phyloP scores from a whole-genome alignment of 2,888 invertebrate species.

The Pterostichus niger region DNA sequence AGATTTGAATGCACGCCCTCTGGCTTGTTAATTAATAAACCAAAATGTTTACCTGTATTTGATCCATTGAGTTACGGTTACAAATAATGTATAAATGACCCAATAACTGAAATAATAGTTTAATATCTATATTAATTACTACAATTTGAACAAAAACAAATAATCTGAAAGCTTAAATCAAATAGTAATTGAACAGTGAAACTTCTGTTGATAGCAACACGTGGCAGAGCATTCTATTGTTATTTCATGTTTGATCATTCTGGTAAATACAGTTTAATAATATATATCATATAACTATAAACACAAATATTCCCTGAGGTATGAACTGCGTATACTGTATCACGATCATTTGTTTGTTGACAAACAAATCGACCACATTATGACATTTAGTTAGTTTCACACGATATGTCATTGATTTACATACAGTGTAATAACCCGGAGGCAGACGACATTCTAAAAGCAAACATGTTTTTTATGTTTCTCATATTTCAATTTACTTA shows the following conservation, averaged over 20 bases:
- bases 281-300: slow-evolving; percentile 22
- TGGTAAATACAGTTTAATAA: slow-evolving; percentile 18
- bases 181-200: not conserved
- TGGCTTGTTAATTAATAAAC: too few species aligned
- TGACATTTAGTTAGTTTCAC: not conserved
- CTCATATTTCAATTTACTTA: too few species aligned
- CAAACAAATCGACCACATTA: not conserved
- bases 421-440: not conserved
- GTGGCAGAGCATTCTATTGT: not conserved
- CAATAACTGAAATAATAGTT: not conserved
- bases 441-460: too few species aligned
- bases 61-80: too few species aligned
- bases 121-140: slow-evolving; percentile 1
- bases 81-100: too few species aligned
- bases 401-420: not conserved
- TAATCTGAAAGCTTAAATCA: slow-evolving; percentile 25
- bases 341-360: not conserved
- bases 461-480: too few species aligned
- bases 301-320: not conserved
- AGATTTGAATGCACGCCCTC: too few species aligned
- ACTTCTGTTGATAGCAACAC: not conserved
- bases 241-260: slow-evolving; percentile 28
- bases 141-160: not conserved
- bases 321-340: not conserved
- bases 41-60: too few species aligned